Percentiles rank a stretch among this genome's conserved stretches.
Conservation (phyloP, 2,888 invertebrate genomes). For the Eupithecia subfuscata region DNA sequence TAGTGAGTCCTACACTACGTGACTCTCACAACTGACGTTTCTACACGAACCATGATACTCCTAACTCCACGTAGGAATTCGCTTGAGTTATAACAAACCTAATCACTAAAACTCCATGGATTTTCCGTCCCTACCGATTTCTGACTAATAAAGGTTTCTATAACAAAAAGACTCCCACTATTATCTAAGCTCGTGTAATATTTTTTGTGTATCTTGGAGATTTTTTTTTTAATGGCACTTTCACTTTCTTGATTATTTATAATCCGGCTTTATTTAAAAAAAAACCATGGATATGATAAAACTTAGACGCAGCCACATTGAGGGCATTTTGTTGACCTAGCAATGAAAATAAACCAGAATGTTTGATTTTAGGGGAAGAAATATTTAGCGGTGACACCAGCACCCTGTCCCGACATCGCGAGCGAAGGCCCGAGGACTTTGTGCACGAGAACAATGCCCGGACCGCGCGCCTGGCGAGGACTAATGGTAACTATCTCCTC, state of each 20-base stretch:
- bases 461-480: slow-evolving; percentile 53
- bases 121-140: no score
- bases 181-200: neutral
- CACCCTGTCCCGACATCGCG: slow-evolving; percentile 69
- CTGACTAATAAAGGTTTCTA: neutral
- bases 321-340: neutral
- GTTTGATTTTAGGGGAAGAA: slow-evolving; percentile 69
- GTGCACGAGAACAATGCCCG: slow-evolving; percentile 69
- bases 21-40: neutral
- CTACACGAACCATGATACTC: no score
- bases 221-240: no score
- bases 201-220: neutral
- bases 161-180: neutral
- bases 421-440: slow-evolving; percentile 75
- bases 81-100: no score
- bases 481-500: slow-evolving; percentile 14
- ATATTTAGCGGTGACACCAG: slow-evolving; percentile 69
- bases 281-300: no score
- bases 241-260: no score
- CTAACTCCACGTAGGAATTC: no score
- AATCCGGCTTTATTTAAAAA: no score
- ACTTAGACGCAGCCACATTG: neutral
- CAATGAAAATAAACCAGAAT: neutral
- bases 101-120: no score
- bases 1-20: neutral